Conservation (phyloP, 1,140 invertebrate genomes). For the Heliconius himera region DNA sequence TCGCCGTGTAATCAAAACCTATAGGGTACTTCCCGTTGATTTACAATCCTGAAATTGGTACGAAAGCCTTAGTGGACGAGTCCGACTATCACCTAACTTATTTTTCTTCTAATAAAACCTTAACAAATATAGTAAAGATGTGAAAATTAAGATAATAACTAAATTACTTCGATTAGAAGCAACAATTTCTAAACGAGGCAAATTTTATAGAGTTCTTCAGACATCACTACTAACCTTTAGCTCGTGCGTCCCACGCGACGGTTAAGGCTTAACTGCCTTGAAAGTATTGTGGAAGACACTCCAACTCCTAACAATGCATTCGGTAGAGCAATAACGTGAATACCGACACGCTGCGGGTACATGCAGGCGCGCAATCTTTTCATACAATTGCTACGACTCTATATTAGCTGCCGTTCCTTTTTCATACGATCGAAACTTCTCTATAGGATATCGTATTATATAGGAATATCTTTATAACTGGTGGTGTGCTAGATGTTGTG, state of each 20-base stretch:
- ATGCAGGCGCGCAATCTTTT: slow-evolving; percentile 48
- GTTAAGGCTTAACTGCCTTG: slow-evolving; percentile 42
- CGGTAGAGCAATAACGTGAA: slow-evolving; percentile 47
- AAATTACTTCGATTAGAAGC: not conserved
- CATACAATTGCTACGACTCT: slow-evolving; percentile 41
- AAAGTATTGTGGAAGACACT: slow-evolving; percentile 30
- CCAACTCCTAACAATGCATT: slow-evolving; percentile 39
- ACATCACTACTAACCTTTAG: slow-evolving; percentile 5
- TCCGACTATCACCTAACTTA: no score
- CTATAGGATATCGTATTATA: not conserved
- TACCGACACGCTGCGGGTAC: slow-evolving; percentile 45
- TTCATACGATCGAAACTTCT: not conserved
- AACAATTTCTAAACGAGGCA: not conserved
- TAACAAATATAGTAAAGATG: no score
- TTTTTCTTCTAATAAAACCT: no score
- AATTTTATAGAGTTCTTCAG: not conserved
- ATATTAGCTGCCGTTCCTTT: slow-evolving; percentile 49
- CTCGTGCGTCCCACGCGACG: slow-evolving; percentile 29
- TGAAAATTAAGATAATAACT: not conserved
- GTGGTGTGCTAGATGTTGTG: no score
- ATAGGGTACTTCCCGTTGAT: no score
- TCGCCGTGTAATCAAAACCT: no score
- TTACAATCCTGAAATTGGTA: no score
- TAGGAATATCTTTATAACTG: not conserved
- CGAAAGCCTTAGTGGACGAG: no score